These are phyloP conservation scores for Hydrolagus colliei DNA, from an alignment of 2,797 vertebrate species.

Conservation along the genomic window DNA sequence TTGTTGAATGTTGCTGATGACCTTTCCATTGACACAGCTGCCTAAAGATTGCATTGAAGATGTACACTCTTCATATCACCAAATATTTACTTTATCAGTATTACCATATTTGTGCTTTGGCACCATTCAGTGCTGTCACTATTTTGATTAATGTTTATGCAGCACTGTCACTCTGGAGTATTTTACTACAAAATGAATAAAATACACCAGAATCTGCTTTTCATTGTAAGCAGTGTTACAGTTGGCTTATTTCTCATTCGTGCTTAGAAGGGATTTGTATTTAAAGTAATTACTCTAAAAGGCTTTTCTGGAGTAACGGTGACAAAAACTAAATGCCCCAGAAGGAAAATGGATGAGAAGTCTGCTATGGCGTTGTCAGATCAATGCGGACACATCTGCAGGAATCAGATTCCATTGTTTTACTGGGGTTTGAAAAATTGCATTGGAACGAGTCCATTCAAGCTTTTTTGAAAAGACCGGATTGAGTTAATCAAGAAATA, in stretches of 20 bases:
- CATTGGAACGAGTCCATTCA: conserved; percentile 6
- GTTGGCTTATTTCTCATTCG: not conserved
- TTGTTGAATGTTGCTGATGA: not conserved
- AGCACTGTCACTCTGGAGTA: not conserved
- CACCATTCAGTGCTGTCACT: not conserved
- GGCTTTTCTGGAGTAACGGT: conserved; percentile 7
- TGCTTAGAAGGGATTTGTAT: conserved; percentile 6
- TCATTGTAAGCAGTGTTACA: not conserved
- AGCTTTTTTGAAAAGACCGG: conserved; percentile 3
- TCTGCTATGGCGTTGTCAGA: not conserved
- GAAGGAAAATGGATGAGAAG: conserved; percentile 20
- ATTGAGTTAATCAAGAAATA: conserved; percentile 9
- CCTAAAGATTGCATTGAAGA: not conserved
- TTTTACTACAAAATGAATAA: conserved; percentile 14
- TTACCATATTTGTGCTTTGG: not conserved
- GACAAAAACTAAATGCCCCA: conserved; percentile 19
- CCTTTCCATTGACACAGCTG: not conserved
- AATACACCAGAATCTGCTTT: not conserved
- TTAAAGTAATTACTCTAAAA: conserved; percentile 19
- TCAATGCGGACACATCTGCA: conserved; percentile 14
- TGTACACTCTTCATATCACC: not conserved
- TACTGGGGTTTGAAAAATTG: not conserved
- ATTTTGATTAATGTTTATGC: conserved; percentile 9
- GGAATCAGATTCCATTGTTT: conserved; percentile 20
- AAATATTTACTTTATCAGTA: not conserved